These are phyloP conservation scores for Scaptodrosophila latifasciaeformis DNA, from an alignment of 2,888 invertebrate species.

Conservation along the genomic window DNA sequence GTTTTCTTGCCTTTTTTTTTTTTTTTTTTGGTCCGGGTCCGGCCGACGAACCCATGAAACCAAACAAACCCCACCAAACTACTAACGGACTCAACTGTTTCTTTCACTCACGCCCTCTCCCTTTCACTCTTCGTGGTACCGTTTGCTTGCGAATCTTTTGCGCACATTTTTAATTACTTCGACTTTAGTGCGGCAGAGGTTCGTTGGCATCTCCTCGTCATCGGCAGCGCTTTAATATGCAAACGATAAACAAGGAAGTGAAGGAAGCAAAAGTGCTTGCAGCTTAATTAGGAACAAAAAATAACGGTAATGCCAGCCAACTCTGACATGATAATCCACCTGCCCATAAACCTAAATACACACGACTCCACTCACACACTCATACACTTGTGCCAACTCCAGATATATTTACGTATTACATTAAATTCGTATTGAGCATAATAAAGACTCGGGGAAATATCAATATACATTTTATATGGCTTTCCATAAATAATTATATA, in stretches of 20 bases:
- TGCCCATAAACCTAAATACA: neutral
- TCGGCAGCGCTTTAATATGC: slow-evolving; percentile 15
- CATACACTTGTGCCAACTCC: too few relatives aligned
- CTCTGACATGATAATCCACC: too few relatives aligned
- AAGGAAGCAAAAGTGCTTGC: slow-evolving; percentile 33
- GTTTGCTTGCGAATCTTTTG: slow-evolving; percentile 11
- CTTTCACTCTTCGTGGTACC: too few relatives aligned
- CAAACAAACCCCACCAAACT: too few relatives aligned
- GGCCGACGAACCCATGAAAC: neutral
- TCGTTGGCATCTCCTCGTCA: slow-evolving; percentile 6
- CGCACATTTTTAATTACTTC: slow-evolving; percentile 44
- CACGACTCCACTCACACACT: neutral
- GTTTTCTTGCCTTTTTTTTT: neutral
- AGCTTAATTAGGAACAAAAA: slow-evolving; percentile 48
- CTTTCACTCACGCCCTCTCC: too few relatives aligned
- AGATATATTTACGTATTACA: too few relatives aligned
- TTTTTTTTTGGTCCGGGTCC: neutral
- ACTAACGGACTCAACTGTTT: too few relatives aligned
- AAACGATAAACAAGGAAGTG: slow-evolving; percentile 33
- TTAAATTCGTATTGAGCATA: too few relatives aligned
- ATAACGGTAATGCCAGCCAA: too few relatives aligned
- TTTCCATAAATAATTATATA: too few relatives aligned
- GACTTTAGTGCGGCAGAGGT: slow-evolving; percentile 16
- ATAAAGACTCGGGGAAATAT: too few relatives aligned
- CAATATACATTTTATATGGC: too few relatives aligned